A percentile compares a stretch with the other conserved stretches of the same genome.
These are phyloP conservation scores for Drosophila insularis DNA, from an alignment of 1,140 invertebrate genomes.

Conservation along the genomic window DNA sequence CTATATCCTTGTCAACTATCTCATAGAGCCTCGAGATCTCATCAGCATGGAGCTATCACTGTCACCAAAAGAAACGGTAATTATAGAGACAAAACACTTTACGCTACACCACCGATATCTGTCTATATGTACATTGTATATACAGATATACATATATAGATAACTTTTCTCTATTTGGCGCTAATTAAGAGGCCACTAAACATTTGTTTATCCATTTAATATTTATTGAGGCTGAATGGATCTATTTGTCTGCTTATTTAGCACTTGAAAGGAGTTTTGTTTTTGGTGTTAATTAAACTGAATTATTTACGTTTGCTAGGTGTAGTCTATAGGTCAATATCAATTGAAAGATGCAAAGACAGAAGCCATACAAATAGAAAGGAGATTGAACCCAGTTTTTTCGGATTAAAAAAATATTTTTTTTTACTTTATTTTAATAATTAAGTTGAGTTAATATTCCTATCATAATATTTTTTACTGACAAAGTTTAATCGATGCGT, in stretches of 20 bases:
- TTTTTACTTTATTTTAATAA: no score
- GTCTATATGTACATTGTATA: background rate
- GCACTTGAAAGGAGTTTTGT: background rate
- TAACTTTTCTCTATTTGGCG: slow-evolving; percentile 9
- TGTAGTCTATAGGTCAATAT: background rate
- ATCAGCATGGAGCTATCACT: slow-evolving; percentile 66
- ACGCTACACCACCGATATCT: slow-evolving; percentile 35
- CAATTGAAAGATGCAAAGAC: background rate
- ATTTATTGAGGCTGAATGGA: slow-evolving; percentile 14
- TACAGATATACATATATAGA: background rate
- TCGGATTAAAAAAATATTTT: no score
- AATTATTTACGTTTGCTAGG: background rate
- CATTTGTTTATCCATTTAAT: slow-evolving; percentile 28
- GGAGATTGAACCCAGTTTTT: no score
- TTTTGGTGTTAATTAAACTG: slow-evolving; percentile 3
- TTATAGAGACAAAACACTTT: slow-evolving; percentile 42
- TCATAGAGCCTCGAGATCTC: slow-evolving; percentile 4
- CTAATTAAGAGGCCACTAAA: slow-evolving; percentile 39
- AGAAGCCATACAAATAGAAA: no score
- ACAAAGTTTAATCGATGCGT: no score
- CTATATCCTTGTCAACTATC: background rate
- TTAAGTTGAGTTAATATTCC: no score
- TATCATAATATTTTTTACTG: no score
- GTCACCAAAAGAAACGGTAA: slow-evolving; percentile 76
- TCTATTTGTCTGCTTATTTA: slow-evolving; percentile 12